These are phyloP conservation scores for Falcunculus frontatus DNA, from an alignment of 2,113 vertebrate species.

Conservation along the genomic window DNA sequence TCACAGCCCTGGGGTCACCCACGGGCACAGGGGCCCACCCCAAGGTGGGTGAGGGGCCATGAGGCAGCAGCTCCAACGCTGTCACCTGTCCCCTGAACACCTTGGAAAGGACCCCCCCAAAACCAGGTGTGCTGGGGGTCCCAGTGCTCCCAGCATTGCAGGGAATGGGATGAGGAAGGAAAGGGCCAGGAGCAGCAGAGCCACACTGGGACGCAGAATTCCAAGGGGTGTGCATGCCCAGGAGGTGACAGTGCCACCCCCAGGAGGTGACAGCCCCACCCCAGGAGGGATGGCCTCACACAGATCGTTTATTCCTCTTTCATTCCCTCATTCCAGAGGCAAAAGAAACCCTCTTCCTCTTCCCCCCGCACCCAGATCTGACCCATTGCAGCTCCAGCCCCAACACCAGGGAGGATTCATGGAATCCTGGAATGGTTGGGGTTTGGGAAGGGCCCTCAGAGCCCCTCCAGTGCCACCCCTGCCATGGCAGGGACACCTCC, in stretches of 20 bases:
- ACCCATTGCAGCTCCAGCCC: not conserved
- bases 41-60: not conserved
- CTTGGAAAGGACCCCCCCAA: not conserved
- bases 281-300: too few species aligned
- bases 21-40: not conserved
- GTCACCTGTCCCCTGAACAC: not conserved
- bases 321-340: not conserved
- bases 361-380: not conserved
- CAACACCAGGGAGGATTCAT: not conserved
- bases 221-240: not conserved
- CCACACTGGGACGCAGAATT: not conserved
- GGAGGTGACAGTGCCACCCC: too few species aligned
- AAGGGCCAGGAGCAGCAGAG: not conserved
- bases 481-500: too few species aligned
- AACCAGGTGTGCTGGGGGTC: not conserved
- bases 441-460: not conserved
- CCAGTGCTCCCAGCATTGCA: accelerated
- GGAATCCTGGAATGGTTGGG: not conserved
- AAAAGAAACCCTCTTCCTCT: not conserved
- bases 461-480: too few species aligned
- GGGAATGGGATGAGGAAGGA: not conserved
- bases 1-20: not conserved
- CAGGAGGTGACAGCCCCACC: not conserved
- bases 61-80: accelerated
- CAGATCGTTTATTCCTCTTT: not conserved